Evolutionary conservation across 2,113 vertebrate genomes (phyloP).

Genomic region (Sminthopsis crassicaudata): DNA sequence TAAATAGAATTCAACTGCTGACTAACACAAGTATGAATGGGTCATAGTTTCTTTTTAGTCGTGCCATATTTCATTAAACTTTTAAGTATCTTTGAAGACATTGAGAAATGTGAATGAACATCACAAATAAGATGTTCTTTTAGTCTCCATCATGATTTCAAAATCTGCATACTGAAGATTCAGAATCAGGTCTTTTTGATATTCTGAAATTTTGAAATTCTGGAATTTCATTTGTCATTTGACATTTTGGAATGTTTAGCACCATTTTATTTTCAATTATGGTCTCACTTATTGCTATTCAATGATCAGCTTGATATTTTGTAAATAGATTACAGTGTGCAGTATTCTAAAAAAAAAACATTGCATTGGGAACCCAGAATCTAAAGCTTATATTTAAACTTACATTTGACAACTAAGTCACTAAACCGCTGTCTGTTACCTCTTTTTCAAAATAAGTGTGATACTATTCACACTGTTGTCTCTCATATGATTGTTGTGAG

Average conservation of each 20-base stretch:
- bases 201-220: neutral
- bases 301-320: neutral
- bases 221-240: neutral
- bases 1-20: constrained; percentile 39
- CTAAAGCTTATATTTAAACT: neutral
- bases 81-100: constrained; percentile 39
- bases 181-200: neutral
- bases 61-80: constrained; percentile 37
- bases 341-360: neutral
- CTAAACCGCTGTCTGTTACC: neutral
- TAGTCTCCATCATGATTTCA: neutral
- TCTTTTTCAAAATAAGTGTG: neutral
- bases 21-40: neutral
- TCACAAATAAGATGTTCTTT: neutral
- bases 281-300: neutral
- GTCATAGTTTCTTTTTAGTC: constrained; percentile 38
- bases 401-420: neutral
- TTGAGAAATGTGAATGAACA: neutral
- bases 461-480: neutral
- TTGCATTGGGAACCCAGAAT: neutral
- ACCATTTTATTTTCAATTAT: neutral
- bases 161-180: neutral
- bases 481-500: neutral
- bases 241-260: neutral
- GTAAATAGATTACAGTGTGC: neutral